phyloP scores from a whole-genome alignment of 2,888 invertebrate species.

The Cerastoderma edule region DNA sequence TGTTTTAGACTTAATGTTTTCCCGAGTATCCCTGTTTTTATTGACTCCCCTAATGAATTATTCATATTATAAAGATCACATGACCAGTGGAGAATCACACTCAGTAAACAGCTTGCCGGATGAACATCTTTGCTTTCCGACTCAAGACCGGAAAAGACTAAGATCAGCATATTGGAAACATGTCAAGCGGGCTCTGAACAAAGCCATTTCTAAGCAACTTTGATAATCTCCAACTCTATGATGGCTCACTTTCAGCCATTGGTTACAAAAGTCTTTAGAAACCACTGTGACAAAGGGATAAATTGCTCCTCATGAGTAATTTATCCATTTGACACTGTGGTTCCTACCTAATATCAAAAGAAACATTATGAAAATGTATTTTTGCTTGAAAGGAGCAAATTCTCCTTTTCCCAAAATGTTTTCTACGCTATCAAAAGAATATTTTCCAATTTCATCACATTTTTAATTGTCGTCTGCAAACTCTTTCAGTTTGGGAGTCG shows the following conservation, averaged over 20 bases:
- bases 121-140: not conserved
- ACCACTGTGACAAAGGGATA: too few species aligned
- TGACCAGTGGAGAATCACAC: slow-evolving; percentile 21
- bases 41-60: slow-evolving; percentile 27
- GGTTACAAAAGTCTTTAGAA: too few species aligned
- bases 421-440: not conserved
- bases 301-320: too few species aligned
- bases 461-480: not conserved
- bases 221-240: too few species aligned
- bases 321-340: too few species aligned
- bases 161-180: too few species aligned
- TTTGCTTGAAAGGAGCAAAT: not conserved
- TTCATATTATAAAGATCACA: slow-evolving; percentile 15
- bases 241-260: too few species aligned
- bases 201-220: too few species aligned
- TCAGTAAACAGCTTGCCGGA: slow-evolving; percentile 10
- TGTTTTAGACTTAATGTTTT: slow-evolving; percentile 9
- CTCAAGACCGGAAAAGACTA: slow-evolving; percentile 9
- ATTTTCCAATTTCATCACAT: not conserved
- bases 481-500: not conserved
- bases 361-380: too few species aligned
- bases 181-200: too few species aligned
- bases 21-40: slow-evolving; percentile 2
- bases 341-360: too few species aligned
- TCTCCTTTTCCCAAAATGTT: not conserved